Evolutionary conservation across 2,113 vertebrate genomes (phyloP).

Genomic region (Narcine bancroftii): DNA sequence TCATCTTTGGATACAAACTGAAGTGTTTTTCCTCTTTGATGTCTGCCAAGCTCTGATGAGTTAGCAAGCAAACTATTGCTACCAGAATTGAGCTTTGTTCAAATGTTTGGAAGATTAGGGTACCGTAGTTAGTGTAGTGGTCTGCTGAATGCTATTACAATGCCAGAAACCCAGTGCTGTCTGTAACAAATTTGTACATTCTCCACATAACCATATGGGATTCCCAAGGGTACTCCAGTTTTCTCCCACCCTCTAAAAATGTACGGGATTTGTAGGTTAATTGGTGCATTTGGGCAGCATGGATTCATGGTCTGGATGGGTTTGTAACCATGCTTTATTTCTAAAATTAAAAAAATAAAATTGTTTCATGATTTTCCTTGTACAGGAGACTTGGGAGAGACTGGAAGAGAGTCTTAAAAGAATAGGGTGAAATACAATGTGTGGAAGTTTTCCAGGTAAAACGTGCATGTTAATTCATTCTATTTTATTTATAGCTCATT

Average conservation of each 20-base stretch:
- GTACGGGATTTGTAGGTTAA: too few species aligned
- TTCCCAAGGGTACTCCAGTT: too few species aligned
- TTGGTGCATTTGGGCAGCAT: too few species aligned
- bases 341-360: too few species aligned
- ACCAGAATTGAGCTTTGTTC: neutral
- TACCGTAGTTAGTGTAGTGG: too few species aligned
- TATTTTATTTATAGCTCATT: neutral
- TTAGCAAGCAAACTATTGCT: neutral
- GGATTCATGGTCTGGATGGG: too few species aligned
- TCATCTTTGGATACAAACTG: neutral
- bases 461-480: neutral
- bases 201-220: too few species aligned
- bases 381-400: neutral
- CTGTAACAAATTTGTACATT: too few species aligned
- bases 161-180: too few species aligned
- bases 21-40: neutral
- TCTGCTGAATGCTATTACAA: too few species aligned
- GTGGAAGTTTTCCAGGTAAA: neutral
- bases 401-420: neutral
- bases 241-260: too few species aligned
- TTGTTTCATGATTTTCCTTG: neutral
- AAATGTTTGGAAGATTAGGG: neutral
- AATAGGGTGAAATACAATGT: neutral
- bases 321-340: too few species aligned
- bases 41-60: neutral